phyloP scores from a whole-genome alignment of 2,113 vertebrate genomes.

The Oriolus oriolus region DNA sequence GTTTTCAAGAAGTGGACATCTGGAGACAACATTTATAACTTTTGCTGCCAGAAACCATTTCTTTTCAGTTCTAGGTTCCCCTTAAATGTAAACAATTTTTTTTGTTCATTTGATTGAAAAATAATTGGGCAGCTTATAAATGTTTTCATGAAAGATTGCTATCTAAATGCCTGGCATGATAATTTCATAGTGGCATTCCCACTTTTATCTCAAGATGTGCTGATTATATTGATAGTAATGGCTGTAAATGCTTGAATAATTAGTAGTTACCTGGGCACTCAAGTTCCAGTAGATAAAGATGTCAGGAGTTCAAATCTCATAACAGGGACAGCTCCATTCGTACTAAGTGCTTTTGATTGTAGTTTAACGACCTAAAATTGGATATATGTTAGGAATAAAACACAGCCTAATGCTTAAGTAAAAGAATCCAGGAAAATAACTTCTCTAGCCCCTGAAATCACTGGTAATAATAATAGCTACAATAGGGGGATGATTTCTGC shows the following conservation, averaged over 20 bases:
- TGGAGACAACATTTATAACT: neutral
- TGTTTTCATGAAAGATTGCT: neutral
- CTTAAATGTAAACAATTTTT: neutral
- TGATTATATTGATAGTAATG: neutral
- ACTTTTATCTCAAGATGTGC: neutral
- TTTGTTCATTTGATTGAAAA: neutral
- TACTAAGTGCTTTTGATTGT: conserved; percentile 76
- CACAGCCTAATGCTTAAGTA: neutral
- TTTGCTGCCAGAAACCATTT: neutral
- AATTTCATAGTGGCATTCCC: neutral
- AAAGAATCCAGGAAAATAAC: neutral
- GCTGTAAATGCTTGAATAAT: conserved; percentile 39
- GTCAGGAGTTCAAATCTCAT: conserved; percentile 79
- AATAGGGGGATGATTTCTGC: neutral
- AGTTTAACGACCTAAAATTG: conserved; percentile 77
- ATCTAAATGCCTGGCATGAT: neutral
- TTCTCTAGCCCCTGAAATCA: neutral
- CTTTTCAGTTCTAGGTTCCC: neutral
- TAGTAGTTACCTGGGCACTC: conserved; percentile 78
- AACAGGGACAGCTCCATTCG: conserved; percentile 71
- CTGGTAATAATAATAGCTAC: neutral
- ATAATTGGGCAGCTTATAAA: neutral
- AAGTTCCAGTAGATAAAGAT: conserved; percentile 73
- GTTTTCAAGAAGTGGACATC: neutral
- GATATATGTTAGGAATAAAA: neutral